Evolutionary conservation across 2,113 vertebrate genomes (phyloP).

Genomic region (Centrocercus urophasianus): DNA sequence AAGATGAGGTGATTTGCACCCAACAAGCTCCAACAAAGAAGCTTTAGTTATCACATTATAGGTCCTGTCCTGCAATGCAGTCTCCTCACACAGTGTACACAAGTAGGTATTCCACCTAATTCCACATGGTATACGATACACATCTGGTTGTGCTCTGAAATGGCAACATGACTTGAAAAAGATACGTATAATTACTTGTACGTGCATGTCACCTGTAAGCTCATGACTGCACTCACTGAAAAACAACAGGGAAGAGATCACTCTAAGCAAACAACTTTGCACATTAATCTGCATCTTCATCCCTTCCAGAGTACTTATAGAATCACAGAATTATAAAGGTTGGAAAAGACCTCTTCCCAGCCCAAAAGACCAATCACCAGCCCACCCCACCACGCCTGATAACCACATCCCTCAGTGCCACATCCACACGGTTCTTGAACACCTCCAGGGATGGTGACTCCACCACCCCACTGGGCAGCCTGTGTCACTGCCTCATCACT

Average conservation of each 20-base stretch:
- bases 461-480: too few relatives aligned
- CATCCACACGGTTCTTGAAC: too few relatives aligned
- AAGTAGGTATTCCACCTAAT: background rate
- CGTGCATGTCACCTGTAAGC: rapidly evolving
- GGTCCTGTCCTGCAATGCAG: background rate
- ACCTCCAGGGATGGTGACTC: too few relatives aligned
- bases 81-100: background rate
- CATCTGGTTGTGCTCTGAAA: background rate
- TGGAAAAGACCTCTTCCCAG: too few relatives aligned
- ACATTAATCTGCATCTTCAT: background rate
- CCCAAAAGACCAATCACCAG: too few relatives aligned
- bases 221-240: background rate
- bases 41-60: background rate
- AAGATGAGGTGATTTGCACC: background rate
- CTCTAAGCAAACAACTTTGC: background rate
- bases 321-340: too few relatives aligned
- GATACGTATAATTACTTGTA: background rate
- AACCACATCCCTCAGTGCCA: too few relatives aligned
- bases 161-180: background rate
- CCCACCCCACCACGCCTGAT: too few relatives aligned
- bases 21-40: background rate
- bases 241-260: background rate
- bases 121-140: background rate
- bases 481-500: too few relatives aligned
- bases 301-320: background rate